Base-by-base conservation (phyloP, 2,113 vertebrate species). In the Maccullochella peelii region DNA sequence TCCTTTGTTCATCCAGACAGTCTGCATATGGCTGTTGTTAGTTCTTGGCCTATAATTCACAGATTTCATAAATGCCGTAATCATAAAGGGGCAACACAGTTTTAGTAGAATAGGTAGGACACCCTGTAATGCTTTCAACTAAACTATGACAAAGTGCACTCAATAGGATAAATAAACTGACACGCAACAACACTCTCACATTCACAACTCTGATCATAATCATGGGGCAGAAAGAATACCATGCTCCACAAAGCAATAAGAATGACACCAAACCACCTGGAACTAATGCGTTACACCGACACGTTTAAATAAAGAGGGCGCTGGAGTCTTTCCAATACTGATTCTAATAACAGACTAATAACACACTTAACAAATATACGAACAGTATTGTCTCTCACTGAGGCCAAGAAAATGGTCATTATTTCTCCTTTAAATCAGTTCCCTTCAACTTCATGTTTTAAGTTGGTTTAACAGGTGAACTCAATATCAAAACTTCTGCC, bases 81-180 rank as follows among this genome's bases (percentile, higher is more conserved):
- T 77, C 72, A 73, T 59, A 77, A 74, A 67, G 76, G 70, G 27
- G 63, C 11, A n/a, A 61, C 57, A 57, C 72, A 72, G 70, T 86
- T 52, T 55, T 10, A 11, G 40, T 18, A 65, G 36, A 78, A 70
- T 7, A 78, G 63, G 49, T 33, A 14, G 57, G 27, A 66, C 69
- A 86, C 86, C 87, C 80, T 87, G 84, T 74, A 78, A 54, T 11
- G 54, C 72, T 70, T 33, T 40, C 3, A 86, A 77, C 87, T 90
- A 89, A 88, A 83, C 88, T 88, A 89, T 68, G 83, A 90, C 92
- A 92, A 94, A 92, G 92, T 93, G 92, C 91, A 92, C 92, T 83
- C 80, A 49, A 87, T 44, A 63, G 72, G 68, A 88, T 87, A 73
- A 90, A 92, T 68, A 84, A 91, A 89, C 73, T 3, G 72, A 85